phyloP scores from a whole-genome alignment of 2,888 invertebrate species.

The Lucinisca nassula region DNA sequence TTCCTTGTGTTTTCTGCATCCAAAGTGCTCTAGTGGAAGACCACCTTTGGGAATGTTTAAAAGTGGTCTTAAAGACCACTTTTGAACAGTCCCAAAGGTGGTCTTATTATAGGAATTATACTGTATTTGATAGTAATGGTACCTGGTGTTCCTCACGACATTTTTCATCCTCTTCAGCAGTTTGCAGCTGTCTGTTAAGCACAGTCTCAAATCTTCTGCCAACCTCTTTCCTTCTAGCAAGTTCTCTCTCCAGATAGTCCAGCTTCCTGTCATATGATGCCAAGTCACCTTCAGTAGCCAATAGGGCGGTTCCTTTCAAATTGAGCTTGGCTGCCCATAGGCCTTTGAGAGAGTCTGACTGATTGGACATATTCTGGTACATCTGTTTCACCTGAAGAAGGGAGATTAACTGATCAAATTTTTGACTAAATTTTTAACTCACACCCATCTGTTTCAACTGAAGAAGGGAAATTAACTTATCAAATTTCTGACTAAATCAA shows the following conservation, averaged over 20 bases:
- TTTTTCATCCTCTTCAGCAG: slow-evolving; percentile 81
- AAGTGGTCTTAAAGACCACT: too few species aligned
- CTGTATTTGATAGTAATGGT: too few species aligned
- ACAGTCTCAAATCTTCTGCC: slow-evolving; percentile 81
- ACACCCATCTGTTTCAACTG: slow-evolving; percentile 85
- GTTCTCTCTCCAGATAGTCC: slow-evolving; percentile 82
- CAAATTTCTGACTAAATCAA: too few species aligned
- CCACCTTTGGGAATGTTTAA: too few species aligned
- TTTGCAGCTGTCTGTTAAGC: slow-evolving; percentile 75
- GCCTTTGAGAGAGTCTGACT: slow-evolving; percentile 86
- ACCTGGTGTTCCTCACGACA: slow-evolving; percentile 85
- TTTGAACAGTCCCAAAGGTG: too few species aligned
- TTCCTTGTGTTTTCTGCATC: too few species aligned
- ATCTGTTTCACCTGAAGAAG: slow-evolving; percentile 83
- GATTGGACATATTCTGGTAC: slow-evolving; percentile 84
- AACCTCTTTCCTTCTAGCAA: slow-evolving; percentile 83
- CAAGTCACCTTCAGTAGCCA: slow-evolving; percentile 84
- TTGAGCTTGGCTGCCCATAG: slow-evolving; percentile 87
- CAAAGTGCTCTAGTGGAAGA: too few species aligned
- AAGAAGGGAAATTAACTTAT: too few species aligned
- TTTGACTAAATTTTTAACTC: too few species aligned
- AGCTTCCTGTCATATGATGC: slow-evolving; percentile 81
- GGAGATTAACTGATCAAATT: too few species aligned
- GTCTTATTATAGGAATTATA: too few species aligned
- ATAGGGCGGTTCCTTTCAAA: slow-evolving; percentile 79